These are phyloP conservation scores for Agriotes lineatus DNA, from an alignment of 2,888 invertebrate genomes.

Conservation along the genomic window DNA sequence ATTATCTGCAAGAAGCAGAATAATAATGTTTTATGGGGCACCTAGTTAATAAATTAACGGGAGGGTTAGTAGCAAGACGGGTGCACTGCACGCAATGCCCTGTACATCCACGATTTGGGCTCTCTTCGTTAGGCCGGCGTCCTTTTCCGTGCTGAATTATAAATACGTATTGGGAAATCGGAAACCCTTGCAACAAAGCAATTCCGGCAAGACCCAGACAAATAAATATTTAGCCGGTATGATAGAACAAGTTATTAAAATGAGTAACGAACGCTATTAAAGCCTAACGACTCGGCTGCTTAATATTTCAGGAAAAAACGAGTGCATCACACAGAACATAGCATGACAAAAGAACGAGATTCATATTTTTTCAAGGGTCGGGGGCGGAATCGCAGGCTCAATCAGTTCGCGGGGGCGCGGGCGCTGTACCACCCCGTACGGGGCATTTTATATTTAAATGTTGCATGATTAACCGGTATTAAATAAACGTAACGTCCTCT, in stretches of 20 bases:
- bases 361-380: conserved; percentile 40
- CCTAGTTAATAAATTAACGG: conserved; percentile 32
- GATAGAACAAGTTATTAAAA: conserved; percentile 35
- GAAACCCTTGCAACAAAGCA: conserved; percentile 36
- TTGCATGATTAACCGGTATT: conserved; percentile 68
- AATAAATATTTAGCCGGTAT: conserved; percentile 35
- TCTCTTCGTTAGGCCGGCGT: conserved; percentile 21
- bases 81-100: conserved; percentile 32
- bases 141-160: conserved; percentile 37
- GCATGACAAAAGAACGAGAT: conserved; percentile 45
- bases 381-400: conserved; percentile 42
- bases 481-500: conserved; percentile 66
- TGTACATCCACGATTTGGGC: conserved; percentile 20
- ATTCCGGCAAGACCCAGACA: conserved; percentile 32
- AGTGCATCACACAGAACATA: conserved; percentile 39
- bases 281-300: conserved; percentile 12
- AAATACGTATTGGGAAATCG: conserved; percentile 40
- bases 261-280: conserved; percentile 37
- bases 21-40: conserved; percentile 13
- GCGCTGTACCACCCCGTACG: conserved; percentile 64
- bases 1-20: conserved; percentile 5
- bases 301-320: conserved; percentile 30
- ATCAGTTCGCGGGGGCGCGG: conserved; percentile 44
- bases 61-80: conserved; percentile 20
- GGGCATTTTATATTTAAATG: conserved; percentile 68